phyloP scores from a whole-genome alignment of 2,888 invertebrate species.

The Melipona beecheii region DNA sequence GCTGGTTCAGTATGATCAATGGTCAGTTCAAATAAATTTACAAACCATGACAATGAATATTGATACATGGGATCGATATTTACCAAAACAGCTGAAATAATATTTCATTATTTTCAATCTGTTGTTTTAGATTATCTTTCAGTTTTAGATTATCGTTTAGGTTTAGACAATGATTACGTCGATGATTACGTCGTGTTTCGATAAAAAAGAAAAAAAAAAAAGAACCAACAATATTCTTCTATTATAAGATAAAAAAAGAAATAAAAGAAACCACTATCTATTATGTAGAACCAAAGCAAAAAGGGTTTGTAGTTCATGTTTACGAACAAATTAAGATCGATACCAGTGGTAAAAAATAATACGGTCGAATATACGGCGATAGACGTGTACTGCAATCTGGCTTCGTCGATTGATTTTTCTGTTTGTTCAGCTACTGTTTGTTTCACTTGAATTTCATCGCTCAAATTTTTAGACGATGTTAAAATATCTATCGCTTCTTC shows the following conservation, averaged over 20 bases:
- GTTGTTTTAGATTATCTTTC: not conserved
- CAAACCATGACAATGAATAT: conserved; percentile 97
- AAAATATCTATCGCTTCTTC: conserved; percentile 94
- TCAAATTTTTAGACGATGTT: conserved; percentile 94
- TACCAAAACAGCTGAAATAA: conserved; percentile 90
- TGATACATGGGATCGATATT: conserved; percentile 99
- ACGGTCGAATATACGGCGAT: conserved; percentile 96
- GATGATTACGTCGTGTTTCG: not conserved
- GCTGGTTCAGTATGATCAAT: conserved; percentile 94
- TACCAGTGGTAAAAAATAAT: conserved; percentile 95
- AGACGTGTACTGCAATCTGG: conserved; percentile 94
- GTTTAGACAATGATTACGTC: not conserved
- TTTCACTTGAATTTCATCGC: conserved; percentile 96
- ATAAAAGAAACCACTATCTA: not conserved
- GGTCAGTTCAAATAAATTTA: conserved; percentile 92
- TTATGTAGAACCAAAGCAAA: not conserved
- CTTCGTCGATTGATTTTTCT: conserved; percentile 94
- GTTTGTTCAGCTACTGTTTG: conserved; percentile 95
- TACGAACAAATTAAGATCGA: not conserved
- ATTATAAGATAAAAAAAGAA: too few relatives aligned
- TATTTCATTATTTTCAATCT: conserved; percentile 11
- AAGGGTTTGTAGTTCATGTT: not conserved
- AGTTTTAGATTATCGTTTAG: too few relatives aligned
- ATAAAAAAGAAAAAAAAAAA: not conserved
- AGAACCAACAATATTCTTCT: too few relatives aligned